Base-by-base conservation (phyloP, 2,888 invertebrate genomes). In the Andrena fulva region DNA sequence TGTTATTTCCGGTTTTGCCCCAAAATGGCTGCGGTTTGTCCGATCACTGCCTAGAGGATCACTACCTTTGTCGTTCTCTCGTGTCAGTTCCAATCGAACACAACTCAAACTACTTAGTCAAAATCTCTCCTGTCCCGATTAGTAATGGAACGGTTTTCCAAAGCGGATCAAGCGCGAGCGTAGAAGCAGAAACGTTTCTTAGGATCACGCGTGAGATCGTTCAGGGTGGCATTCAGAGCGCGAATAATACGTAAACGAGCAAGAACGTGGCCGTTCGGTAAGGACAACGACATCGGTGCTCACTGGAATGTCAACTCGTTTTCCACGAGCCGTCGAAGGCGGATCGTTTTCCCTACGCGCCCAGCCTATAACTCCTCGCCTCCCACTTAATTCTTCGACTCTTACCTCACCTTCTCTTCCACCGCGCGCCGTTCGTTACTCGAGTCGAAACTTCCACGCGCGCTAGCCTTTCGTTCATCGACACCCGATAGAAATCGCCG, bases 291-390 rank as follows among this genome's bases (percentile, higher is more conserved):
- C 77, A 78, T 82, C 77, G 67, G 42, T 70, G 70, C 67, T 69
- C 70, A 48, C 29, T 78, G 71, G 83, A 78, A 84, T 83, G 75
- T 84, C 75, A 84, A 84, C 82, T 74, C 71, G 83, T 83, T 83
- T 83, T 83, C 83, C 82, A 83, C 78, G 67, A 82, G 82, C 66
- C 52, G 62, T 74, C 82, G 56, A 70, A 71, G 77, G 75, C 70
- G 67, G 70, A 82, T 82, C 78, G 70, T 84, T 84, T 83, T 84
- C 75, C 78, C 77, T 77, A 63, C 77, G 77, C 56, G 56, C 56
- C 56, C 42, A 70, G 48, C 20, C 56, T n/a, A 20, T 52, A 27
- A 48, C 29, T 56, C 16, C 63, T 52, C 73, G 62, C 64, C 70
- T 63, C 27, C 31, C 48, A 10, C 69, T 10, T 69, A 48, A 42